Conservation (phyloP, 2,888 invertebrate genomes). For the Gasteruption jaculator region DNA sequence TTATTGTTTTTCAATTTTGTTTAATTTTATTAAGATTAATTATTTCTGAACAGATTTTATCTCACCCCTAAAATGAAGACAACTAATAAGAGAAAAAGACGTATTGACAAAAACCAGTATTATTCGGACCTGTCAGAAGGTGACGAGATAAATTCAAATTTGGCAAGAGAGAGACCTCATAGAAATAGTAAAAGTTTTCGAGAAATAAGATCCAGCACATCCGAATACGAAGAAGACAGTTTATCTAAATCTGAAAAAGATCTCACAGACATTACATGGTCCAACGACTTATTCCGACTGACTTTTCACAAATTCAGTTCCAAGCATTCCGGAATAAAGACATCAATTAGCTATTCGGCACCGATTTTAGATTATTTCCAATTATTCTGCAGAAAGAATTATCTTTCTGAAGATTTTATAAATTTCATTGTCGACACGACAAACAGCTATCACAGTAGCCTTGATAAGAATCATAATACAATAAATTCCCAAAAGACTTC, state of each 20-base stretch:
- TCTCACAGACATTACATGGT: conserved; percentile 6
- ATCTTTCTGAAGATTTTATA: too few species aligned
- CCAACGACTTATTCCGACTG: conserved; percentile 7
- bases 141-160: conserved; percentile 16
- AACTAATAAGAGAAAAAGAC: conserved; percentile 14
- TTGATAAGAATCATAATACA: conserved; percentile 9
- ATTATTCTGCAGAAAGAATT: too few species aligned
- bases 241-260: conserved; percentile 8
- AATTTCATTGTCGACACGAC: conserved; percentile 7
- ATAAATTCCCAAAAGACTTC: conserved; percentile 9
- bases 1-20: conserved; percentile 13
- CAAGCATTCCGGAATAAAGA: conserved; percentile 13
- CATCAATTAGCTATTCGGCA: conserved; percentile 8
- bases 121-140: conserved; percentile 13
- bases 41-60: conserved; percentile 11
- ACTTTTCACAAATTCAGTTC: too few species aligned
- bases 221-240: conserved; percentile 14
- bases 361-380: conserved; percentile 12
- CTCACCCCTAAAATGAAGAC: conserved; percentile 9
- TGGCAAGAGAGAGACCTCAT: conserved; percentile 7
- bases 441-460: conserved; percentile 6
- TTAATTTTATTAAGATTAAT: conserved; percentile 8
- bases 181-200: conserved; percentile 15
- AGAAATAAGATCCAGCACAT: conserved; percentile 12
- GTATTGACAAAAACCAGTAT: conserved; percentile 7